These are phyloP conservation scores for Poeciliopsis paucimaculata DNA, from an alignment of 2,797 vertebrate species.

Conservation along the genomic window DNA sequence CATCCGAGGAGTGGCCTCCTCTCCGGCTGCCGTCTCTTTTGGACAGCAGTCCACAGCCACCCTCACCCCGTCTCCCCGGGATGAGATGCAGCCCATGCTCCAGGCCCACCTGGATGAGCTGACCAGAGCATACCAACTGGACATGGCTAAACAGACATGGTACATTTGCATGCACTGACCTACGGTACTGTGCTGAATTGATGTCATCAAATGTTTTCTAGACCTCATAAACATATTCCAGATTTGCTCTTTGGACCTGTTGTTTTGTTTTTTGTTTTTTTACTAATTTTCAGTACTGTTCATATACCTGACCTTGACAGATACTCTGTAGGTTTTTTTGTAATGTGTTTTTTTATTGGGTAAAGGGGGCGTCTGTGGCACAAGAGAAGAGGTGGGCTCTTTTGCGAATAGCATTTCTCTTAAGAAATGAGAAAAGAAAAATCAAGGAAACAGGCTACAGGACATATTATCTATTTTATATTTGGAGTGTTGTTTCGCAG, in stretches of 20 bases:
- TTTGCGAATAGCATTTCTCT: not conserved
- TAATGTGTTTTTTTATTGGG: too few relatives aligned
- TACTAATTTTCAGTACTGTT: not conserved
- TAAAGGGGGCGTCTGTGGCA: not conserved
- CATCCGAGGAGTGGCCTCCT: conserved; percentile 94
- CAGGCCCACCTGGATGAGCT: conserved; percentile 96
- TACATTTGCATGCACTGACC: conserved; percentile 54
- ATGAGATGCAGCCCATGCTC: conserved; percentile 98
- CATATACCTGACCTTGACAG: not conserved
- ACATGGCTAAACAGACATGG: conserved; percentile 97
- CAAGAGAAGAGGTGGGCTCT: not conserved
- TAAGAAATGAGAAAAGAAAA: not conserved
- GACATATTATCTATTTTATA: not conserved
- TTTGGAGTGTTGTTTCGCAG: not conserved
- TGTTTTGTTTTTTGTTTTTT: not conserved
- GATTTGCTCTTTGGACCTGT: not conserved
- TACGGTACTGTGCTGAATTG: too few relatives aligned
- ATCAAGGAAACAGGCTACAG: not conserved
- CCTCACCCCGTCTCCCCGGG: conserved; percentile 95
- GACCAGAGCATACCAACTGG: conserved; percentile 95
- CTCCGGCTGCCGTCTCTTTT: conserved; percentile 95
- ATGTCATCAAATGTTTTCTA: not conserved
- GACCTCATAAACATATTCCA: not conserved
- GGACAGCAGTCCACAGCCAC: conserved; percentile 98
- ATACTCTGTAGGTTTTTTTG: not conserved